Percentiles rank a stretch among this genome's conserved stretches.
These are phyloP conservation scores for Drosophila nannoptera DNA, from an alignment of 1,140 invertebrate species.

Conservation along the genomic window DNA sequence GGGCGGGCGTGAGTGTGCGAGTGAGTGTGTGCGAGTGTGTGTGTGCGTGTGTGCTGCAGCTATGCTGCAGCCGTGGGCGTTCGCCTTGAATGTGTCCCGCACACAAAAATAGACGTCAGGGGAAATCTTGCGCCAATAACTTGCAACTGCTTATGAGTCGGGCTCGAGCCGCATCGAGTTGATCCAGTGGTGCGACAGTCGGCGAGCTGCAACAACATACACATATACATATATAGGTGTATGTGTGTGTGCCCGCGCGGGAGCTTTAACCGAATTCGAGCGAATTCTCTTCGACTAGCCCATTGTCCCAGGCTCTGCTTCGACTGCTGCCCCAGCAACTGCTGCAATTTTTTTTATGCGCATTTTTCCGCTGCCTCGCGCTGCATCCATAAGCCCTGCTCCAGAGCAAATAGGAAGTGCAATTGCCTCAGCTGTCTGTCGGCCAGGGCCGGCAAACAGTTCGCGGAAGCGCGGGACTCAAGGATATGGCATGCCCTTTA, in stretches of 20 bases:
- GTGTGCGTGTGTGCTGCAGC: conserved; percentile 36
- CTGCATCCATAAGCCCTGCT: conserved; percentile 27
- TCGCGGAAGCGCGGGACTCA: no score
- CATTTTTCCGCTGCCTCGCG: conserved; percentile 46
- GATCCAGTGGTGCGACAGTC: conserved; percentile 40
- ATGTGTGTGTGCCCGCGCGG: not conserved
- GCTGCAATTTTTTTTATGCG: conserved; percentile 48
- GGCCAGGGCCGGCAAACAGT: no score
- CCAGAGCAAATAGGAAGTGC: conserved; percentile 10
- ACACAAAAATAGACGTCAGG: conserved; percentile 43
- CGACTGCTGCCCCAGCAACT: conserved; percentile 9
- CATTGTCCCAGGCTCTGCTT: conserved; percentile 25
- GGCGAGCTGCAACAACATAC: not conserved
- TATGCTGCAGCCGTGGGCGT: conserved; percentile 50
- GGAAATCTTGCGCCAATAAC: conserved; percentile 73
- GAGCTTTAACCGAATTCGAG: conserved; percentile 23
- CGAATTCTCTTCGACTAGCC: conserved; percentile 5
- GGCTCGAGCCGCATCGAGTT: conserved; percentile 36
- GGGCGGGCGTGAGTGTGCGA: conserved; percentile 10
- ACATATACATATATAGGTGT: not conserved
- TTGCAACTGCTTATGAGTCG: conserved; percentile 73
- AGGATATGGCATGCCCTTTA: no score
- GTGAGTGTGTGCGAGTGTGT: not conserved
- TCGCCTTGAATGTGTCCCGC: conserved; percentile 52
- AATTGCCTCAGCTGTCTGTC: not conserved